Evolutionary conservation across 2,888 invertebrate genomes (phyloP).

Genomic region (Poecilus cupreus): DNA sequence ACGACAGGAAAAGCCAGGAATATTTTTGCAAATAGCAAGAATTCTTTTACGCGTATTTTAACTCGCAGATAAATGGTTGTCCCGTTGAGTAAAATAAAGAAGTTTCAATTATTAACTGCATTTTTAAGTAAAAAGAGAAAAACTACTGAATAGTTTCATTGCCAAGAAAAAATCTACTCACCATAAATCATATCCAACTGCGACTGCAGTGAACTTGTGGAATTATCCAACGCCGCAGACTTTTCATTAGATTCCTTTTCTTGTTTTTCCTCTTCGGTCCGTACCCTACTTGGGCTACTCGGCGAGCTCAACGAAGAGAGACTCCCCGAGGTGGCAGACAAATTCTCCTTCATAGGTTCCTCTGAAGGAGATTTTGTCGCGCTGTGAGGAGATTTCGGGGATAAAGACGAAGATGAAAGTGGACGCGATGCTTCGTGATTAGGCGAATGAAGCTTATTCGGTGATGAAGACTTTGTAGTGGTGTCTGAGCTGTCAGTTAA

Average conservation of each 20-base stretch:
- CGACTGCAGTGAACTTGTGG: constrained; percentile 50
- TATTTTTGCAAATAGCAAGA: not conserved
- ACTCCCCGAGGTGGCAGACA: constrained; percentile 71
- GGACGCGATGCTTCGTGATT: constrained; percentile 65
- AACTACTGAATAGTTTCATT: constrained; percentile 6
- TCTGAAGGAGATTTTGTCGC: constrained; percentile 74
- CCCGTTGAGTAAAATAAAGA: not conserved
- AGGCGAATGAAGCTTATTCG: constrained; percentile 58
- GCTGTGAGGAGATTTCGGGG: constrained; percentile 66
- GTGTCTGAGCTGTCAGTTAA: not conserved
- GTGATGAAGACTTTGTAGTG: constrained; percentile 31
- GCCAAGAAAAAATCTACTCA: constrained; percentile 63
- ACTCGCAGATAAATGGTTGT: not conserved
- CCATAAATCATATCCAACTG: constrained; percentile 68
- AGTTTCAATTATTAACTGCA: constrained; percentile 10
- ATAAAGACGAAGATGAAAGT: constrained; percentile 64
- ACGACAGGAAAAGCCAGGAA: constrained; percentile 6
- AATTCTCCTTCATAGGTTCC: constrained; percentile 69
- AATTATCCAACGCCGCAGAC: constrained; percentile 64
- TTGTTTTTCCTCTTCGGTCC: constrained; percentile 75
- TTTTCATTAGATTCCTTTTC: constrained; percentile 77
- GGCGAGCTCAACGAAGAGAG: constrained; percentile 72
- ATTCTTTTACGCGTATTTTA: not conserved
- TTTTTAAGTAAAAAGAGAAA: not conserved
- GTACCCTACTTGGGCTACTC: constrained; percentile 72